Percentiles rank a stretch among this genome's conserved stretches.
phyloP scores from a whole-genome alignment of 2,113 vertebrate species.

The Motacilla alba region DNA sequence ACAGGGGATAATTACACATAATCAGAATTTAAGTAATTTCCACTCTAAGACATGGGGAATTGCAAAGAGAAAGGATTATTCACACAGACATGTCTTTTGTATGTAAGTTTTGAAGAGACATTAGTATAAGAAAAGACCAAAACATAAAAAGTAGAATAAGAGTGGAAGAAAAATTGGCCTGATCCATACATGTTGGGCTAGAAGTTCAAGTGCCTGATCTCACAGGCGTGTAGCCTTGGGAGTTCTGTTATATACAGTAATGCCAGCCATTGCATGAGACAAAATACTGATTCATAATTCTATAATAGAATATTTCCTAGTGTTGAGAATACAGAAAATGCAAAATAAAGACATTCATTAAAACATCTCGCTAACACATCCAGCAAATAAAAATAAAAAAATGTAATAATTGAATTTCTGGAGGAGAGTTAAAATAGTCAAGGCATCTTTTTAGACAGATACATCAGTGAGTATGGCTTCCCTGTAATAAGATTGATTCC shows the following conservation, averaged over 20 bases:
- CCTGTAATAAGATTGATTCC: background rate
- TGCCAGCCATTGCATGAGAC: background rate
- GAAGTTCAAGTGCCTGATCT: background rate
- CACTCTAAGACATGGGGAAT: background rate
- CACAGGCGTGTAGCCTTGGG: background rate
- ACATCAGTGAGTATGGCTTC: background rate
- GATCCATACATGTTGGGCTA: background rate
- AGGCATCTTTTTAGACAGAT: background rate
- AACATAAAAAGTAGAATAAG: background rate
- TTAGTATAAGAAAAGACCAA: background rate
- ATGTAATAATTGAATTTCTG: background rate
- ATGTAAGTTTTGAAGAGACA: background rate
- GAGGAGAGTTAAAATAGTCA: background rate
- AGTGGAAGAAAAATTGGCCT: background rate
- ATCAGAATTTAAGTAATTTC: background rate
- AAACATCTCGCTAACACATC: background rate
- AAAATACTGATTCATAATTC: background rate
- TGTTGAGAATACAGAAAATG: background rate
- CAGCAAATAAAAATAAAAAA: background rate
- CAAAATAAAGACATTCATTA: background rate
- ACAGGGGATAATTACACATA: background rate
- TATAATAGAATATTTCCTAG: background rate
- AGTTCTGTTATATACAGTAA: background rate
- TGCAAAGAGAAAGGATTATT: background rate
- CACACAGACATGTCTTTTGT: background rate